These are phyloP conservation scores for Cephalotes varians DNA, from an alignment of 2,888 invertebrate species.

Conservation along the genomic window DNA sequence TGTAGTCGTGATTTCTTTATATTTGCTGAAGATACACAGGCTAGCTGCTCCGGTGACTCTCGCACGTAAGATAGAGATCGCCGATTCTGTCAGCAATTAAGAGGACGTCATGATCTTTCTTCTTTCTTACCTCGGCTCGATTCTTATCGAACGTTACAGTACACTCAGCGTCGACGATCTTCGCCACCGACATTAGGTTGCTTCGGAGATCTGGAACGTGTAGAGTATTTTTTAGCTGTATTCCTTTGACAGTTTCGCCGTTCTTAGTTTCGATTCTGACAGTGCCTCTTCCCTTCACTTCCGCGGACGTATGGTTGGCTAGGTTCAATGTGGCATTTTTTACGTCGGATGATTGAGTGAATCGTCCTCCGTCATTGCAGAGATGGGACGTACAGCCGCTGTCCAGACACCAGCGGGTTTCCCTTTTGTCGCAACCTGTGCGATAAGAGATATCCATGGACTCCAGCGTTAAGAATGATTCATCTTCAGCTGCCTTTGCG, in stretches of 20 bases:
- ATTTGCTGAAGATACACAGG: not conserved
- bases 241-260: not conserved
- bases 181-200: not conserved
- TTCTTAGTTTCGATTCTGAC: not conserved
- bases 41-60: not conserved
- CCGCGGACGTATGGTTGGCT: not conserved
- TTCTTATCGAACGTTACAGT: not conserved
- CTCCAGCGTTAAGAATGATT: not conserved
- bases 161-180: not conserved
- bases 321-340: not conserved
- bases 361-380: not conserved
- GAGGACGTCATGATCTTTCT: not conserved
- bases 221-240: not conserved
- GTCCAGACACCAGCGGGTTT: not conserved
- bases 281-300: not conserved
- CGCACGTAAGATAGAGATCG: not conserved
- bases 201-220: not conserved
- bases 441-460: not conserved
- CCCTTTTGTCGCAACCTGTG: not conserved
- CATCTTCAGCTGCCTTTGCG: not conserved
- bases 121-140: not conserved
- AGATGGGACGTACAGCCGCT: not conserved
- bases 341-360: not conserved
- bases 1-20: not conserved
- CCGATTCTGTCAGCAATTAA: not conserved